A percentile compares a stretch with the other conserved stretches of the same genome.
These are phyloP conservation scores for Tridacna gigas DNA, from an alignment of 2,888 invertebrate genomes.

Conservation along the genomic window DNA sequence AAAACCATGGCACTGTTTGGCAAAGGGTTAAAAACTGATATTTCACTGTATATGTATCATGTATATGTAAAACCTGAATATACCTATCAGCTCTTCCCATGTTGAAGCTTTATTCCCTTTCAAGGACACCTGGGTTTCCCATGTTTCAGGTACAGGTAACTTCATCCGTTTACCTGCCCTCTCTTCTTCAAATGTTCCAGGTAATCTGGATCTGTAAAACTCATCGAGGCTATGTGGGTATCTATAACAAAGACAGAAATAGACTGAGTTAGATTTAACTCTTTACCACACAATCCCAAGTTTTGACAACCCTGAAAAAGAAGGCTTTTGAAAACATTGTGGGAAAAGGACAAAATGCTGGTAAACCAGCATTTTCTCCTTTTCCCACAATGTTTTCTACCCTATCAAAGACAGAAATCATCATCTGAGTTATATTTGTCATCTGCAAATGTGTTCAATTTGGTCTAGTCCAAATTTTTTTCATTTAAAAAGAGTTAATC, in stretches of 20 bases:
- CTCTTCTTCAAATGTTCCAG: constrained; percentile 84
- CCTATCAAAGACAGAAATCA: too few species aligned
- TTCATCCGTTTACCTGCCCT: constrained; percentile 85
- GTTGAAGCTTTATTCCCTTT: constrained; percentile 85
- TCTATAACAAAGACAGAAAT: constrained; percentile 68
- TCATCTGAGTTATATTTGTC: too few species aligned
- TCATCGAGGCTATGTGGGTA: constrained; percentile 84
- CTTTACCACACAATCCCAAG: neutral
- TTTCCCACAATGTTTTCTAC: neutral
- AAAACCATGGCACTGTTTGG: too few species aligned
- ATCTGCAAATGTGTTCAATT: too few species aligned
- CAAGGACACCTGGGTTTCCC: constrained; percentile 86
- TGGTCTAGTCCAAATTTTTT: too few species aligned
- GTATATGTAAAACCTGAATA: neutral
- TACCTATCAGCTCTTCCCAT: constrained; percentile 85
- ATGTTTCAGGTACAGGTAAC: constrained; percentile 85
- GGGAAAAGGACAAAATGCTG: neutral
- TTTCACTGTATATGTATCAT: too few species aligned
- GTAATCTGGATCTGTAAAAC: constrained; percentile 83
- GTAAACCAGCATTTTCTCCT: neutral
- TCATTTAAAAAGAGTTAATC: too few species aligned
- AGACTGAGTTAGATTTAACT: neutral
- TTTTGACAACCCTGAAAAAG: neutral
- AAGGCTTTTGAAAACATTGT: neutral
- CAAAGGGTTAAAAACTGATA: too few species aligned